Evolutionary conservation across 2,113 vertebrate genomes (phyloP), one percentile per base, ranked within the genome.

Genomic region (Heterotis niloticus): DNA sequence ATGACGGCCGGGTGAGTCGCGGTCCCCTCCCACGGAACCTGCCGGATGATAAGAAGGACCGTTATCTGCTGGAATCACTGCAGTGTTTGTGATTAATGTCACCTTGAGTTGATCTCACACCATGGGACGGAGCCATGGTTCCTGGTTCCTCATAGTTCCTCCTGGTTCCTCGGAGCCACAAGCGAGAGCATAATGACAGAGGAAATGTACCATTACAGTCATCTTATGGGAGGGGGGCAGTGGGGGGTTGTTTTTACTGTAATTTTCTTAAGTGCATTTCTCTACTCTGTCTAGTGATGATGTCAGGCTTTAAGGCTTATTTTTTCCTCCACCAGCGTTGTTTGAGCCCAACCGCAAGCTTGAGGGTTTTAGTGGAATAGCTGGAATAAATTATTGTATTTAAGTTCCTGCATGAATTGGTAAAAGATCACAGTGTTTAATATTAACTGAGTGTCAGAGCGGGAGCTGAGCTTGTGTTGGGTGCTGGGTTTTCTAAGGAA

Each of bases 1-100:
- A 44, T 44, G 34, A 44, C 34, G 34, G 34, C 34, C 34, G 2
- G 34, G 34, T 44, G 34, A 75, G 10, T 0, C 9, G 29, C 52
- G 18, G 20, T 68, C 57, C 70, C 11, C n/a, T 23, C 0, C 28
- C 10, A 28, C 11, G 34, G 24, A 70, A 10, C 26, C 34, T 66
- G 59, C 59, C 23, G 75, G 75, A 64, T 75, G 77, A 82, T 79
- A 82, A 82, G 81, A 67, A 82, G 71, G 62, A 78, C 75, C 23
- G 54, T 62, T 66, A 66, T 66, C 64, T 66, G 10, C n/a, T 69
- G 81, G 34, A 66, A 79, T 79, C 71, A 56, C 74, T 69, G 77
- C 60, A 80, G 74, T 71, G 59, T 51, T 54, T 52, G 59, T 79
- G 78, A 79, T 79, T 79, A 75, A 79, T 79, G 71, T 59, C 70